phyloP scores from a whole-genome alignment of 1,140 invertebrate species.

The Cyrtorhinus lividipennis region DNA sequence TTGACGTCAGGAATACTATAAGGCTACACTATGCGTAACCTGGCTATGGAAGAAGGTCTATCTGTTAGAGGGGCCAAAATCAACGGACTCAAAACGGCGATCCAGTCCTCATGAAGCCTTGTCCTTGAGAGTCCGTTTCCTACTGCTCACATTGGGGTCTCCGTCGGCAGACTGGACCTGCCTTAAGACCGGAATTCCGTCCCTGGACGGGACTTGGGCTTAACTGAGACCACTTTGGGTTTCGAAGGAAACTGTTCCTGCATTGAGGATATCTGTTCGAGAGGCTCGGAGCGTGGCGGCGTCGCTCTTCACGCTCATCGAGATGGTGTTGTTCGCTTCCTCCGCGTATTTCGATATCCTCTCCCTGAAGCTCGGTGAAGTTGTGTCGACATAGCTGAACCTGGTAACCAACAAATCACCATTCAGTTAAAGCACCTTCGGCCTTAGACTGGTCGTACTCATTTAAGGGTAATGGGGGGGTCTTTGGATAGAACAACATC shows the following conservation, averaged over 20 bases:
- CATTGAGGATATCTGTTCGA: constrained; percentile 21
- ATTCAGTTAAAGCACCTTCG: no score
- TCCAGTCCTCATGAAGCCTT: background rate
- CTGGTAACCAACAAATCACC: no score
- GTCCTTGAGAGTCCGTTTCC: background rate
- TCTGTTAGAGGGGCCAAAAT: background rate
- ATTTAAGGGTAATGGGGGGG: no score
- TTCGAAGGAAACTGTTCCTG: constrained; percentile 20
- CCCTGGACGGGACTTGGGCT: constrained; percentile 14
- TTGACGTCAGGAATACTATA: background rate
- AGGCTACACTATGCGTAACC: background rate
- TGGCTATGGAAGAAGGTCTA: background rate
- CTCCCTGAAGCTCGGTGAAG: constrained; percentile 21
- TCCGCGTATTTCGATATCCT: constrained; percentile 21
- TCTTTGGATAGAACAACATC: no score
- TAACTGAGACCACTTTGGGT: constrained; percentile 23
- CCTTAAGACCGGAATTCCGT: background rate
- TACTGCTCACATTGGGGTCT: background rate
- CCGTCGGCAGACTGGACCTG: background rate
- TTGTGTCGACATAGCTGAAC: constrained; percentile 25
- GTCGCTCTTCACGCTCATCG: constrained; percentile 10
- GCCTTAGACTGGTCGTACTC: no score
- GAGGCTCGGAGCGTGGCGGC: constrained; percentile 16
- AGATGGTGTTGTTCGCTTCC: background rate
- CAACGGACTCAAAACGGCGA: background rate